Conservation (phyloP, 2,797 vertebrate genomes). For the Champsocephalus gunnari region DNA sequence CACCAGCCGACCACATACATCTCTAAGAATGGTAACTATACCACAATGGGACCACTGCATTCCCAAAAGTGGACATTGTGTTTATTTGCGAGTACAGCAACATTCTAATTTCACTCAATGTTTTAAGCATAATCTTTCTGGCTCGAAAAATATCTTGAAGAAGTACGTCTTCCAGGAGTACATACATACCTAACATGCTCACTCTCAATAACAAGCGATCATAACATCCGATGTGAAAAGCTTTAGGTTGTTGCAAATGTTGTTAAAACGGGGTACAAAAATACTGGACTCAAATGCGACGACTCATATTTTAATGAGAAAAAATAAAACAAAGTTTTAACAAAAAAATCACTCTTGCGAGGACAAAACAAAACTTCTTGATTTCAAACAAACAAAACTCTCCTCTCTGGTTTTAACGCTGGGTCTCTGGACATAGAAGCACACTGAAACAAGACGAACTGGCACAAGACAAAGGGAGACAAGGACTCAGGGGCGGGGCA, state of each 20-base stretch:
- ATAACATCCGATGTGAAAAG: neutral
- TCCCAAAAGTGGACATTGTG: neutral
- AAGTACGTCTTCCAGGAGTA: neutral
- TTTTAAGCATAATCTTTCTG: neutral
- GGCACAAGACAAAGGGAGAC: too few species aligned
- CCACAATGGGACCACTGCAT: neutral
- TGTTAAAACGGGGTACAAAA: too few species aligned
- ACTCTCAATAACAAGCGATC: neutral
- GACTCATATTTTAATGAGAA: too few species aligned
- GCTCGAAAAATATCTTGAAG: neutral
- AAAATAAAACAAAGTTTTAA: too few species aligned
- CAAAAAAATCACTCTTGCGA: too few species aligned
- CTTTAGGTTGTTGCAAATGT: neutral
- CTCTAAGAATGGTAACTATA: neutral
- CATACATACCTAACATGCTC: neutral
- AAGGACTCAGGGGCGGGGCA: too few species aligned
- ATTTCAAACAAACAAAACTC: too few species aligned
- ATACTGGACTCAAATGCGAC: too few species aligned
- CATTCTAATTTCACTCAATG: neutral
- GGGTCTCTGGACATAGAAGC: too few species aligned
- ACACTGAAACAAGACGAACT: too few species aligned
- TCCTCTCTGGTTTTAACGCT: too few species aligned
- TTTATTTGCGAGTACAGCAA: neutral
- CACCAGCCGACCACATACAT: neutral
- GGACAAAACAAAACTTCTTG: too few species aligned